Conservation (phyloP, 2,797 vertebrate species). For the Eulemur mongoz region DNA sequence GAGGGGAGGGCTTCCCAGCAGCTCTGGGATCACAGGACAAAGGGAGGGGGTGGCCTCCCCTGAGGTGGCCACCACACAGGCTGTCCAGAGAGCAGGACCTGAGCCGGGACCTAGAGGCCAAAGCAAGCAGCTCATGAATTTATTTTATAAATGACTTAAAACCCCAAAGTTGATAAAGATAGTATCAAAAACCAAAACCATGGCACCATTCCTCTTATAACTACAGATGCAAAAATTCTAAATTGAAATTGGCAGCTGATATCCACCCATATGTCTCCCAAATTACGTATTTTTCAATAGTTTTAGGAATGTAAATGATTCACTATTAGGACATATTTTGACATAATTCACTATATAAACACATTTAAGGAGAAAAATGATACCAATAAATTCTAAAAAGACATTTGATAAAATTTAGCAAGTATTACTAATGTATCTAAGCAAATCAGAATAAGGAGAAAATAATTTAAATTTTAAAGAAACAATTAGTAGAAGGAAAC, state of each 20-base stretch:
- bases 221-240: background rate
- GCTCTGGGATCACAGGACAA: fast-evolving
- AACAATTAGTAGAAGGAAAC: background rate
- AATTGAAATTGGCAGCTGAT: background rate
- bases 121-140: fast-evolving
- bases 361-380: background rate
- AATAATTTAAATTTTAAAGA: background rate
- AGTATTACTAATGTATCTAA: background rate
- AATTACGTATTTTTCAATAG: background rate
- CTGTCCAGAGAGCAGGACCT: background rate
- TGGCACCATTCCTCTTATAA: fast-evolving
- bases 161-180: fast-evolving
- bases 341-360: background rate
- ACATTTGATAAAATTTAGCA: background rate
- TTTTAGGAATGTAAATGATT: background rate
- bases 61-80: fast-evolving
- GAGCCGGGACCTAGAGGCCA: fast-evolving
- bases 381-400: background rate
- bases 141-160: fast-evolving
- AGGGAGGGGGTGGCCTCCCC: fast-evolving
- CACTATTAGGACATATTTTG: no score
- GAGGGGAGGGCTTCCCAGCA: fast-evolving
- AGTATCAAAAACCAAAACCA: fast-evolving
- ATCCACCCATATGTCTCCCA: background rate
- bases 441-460: background rate